Evolutionary conservation across 2,113 vertebrate genomes (phyloP).

Genomic region (Ceuthmochares aereus): DNA sequence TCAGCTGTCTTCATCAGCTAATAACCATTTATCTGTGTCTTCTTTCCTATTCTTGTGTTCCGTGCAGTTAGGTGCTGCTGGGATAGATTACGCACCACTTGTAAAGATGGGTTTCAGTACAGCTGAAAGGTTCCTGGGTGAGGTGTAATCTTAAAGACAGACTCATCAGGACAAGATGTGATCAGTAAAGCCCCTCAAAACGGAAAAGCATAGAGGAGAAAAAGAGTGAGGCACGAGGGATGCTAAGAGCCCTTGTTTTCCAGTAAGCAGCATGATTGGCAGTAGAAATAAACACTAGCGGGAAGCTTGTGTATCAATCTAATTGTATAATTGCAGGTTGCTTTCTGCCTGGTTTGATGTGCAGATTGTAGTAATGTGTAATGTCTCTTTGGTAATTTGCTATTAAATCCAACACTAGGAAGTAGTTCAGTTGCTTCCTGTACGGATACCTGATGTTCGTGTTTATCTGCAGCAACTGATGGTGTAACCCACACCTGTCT

Average conservation of each 20-base stretch:
- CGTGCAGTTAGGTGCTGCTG: not conserved
- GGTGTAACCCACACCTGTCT: rapidly evolving
- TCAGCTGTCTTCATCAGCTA: not conserved
- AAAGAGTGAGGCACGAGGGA: not conserved
- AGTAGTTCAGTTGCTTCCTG: conserved; percentile 20
- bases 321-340: conserved; percentile 76
- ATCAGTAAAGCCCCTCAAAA: not conserved
- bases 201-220: not conserved
- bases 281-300: conserved; percentile 72
- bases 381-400: conserved; percentile 61
- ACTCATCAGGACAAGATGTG: not conserved
- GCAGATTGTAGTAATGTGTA: conserved; percentile 52
- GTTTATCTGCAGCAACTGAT: not conserved
- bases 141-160: not conserved
- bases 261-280: conserved; percentile 65
- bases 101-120: not conserved
- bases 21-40: not conserved
- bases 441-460: not conserved
- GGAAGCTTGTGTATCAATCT: conserved; percentile 67
- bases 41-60: not conserved
- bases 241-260: conserved; percentile 65
- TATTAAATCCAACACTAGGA: conserved; percentile 25
- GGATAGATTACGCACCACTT: not conserved
- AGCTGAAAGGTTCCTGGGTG: not conserved
- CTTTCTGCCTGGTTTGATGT: conserved; percentile 68